Evolutionary conservation across 2,797 vertebrate genomes (phyloP).

Genomic region (Enteromius trimaculatus): DNA sequence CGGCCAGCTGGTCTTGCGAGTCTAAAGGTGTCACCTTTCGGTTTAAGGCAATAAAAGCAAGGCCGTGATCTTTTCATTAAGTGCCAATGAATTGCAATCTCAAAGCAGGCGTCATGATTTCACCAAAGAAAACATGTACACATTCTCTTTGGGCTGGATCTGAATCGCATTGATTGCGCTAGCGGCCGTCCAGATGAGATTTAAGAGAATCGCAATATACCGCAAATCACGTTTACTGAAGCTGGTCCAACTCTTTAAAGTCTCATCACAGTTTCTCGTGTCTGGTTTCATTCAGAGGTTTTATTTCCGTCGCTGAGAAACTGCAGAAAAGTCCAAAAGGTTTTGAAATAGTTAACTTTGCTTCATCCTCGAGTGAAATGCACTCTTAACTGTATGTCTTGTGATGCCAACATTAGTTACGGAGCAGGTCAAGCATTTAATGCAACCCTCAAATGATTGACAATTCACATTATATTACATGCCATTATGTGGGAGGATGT

Average conservation of each 20-base stretch:
- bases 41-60: slow-evolving; percentile 39
- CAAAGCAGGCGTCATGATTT: slow-evolving; percentile 54
- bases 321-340: not conserved
- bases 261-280: slow-evolving; percentile 68
- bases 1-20: not conserved
- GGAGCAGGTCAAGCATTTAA: not conserved
- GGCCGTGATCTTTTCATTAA: slow-evolving; percentile 35
- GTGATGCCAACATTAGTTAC: not conserved
- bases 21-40: slow-evolving; percentile 29
- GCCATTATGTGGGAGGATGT: not conserved
- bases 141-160: slow-evolving; percentile 64
- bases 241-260: slow-evolving; percentile 60
- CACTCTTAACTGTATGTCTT: not conserved
- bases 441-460: not conserved
- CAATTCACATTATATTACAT: not conserved
- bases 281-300: slow-evolving; percentile 68
- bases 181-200: slow-evolving; percentile 66
- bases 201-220: slow-evolving; percentile 61
- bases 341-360: not conserved
- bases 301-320: not conserved
- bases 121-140: slow-evolving; percentile 66
- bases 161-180: slow-evolving; percentile 61
- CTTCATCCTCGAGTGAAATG: not conserved
- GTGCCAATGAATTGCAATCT: slow-evolving; percentile 30
- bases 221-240: slow-evolving; percentile 66